A percentile compares a stretch with the other conserved stretches of the same genome.
Evolutionary conservation across 2,797 vertebrate species (phyloP).

Genomic region (Heterohyrax brucei): DNA sequence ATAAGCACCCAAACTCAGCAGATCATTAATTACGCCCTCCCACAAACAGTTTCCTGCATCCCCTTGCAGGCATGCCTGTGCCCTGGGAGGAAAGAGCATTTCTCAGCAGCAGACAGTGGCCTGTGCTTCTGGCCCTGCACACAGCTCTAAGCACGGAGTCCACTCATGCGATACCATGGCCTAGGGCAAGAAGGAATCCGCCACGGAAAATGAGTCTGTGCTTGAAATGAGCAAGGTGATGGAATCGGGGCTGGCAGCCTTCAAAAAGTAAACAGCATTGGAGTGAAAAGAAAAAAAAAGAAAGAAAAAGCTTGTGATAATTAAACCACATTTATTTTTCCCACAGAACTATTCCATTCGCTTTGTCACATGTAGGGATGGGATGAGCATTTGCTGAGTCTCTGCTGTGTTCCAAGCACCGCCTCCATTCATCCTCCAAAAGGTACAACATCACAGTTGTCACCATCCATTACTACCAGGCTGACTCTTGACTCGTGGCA

Average conservation of each 20-base stretch:
- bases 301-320: background rate
- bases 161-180: background rate
- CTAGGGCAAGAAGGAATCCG: conserved; percentile 34
- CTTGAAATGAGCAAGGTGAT: background rate
- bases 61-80: background rate
- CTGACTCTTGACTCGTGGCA: too few species aligned
- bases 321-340: background rate
- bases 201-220: conserved; percentile 20
- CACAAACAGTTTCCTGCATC: conserved; percentile 51
- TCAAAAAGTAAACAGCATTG: background rate
- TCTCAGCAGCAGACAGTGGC: conserved; percentile 59
- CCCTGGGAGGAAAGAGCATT: conserved; percentile 14
- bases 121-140: background rate
- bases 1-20: conserved; percentile 59
- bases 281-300: too few species aligned
- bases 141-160: background rate
- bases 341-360: background rate
- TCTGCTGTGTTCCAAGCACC: background rate
- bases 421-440: background rate
- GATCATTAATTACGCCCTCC: conserved; percentile 78
- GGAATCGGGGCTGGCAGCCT: background rate
- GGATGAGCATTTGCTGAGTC: background rate
- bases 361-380: background rate
- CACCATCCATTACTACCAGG: background rate
- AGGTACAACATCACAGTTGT: background rate